A percentile compares a stretch with the other conserved stretches of the same genome.
Evolutionary conservation across 2,797 vertebrate genomes (phyloP).

Genomic region (Channallabes apus): DNA sequence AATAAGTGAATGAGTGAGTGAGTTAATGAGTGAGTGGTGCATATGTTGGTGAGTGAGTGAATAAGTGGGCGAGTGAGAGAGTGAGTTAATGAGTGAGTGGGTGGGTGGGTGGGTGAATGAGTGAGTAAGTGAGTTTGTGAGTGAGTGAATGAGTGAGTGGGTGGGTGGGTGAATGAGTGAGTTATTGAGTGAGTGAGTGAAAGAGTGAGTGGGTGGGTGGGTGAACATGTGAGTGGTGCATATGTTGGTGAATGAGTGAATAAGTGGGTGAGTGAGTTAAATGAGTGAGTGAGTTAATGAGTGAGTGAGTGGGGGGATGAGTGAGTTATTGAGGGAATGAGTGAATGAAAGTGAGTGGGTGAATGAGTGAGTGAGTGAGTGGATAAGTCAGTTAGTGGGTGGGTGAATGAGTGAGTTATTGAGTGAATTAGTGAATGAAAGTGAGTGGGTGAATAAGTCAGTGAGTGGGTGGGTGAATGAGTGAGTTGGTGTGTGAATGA

Average conservation of each 20-base stretch:
- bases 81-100: not conserved
- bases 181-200: not conserved
- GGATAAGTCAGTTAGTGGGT: no score
- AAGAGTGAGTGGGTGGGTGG: fast-evolving
- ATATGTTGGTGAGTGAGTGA: not conserved
- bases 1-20: not conserved
- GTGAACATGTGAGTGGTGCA: no score
- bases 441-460: no score
- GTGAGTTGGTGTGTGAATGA: no score
- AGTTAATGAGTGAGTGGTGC: not conserved
- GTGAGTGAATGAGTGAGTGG: not conserved
- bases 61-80: not conserved
- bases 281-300: not conserved
- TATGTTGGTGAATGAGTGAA: not conserved
- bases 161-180: not conserved
- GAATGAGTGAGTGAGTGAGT: no score
- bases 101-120: not conserved
- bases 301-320: not conserved
- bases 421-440: no score
- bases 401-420: no score
- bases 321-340: no score
- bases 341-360: no score
- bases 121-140: not conserved
- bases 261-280: not conserved
- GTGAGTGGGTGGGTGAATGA: no score